Evolutionary conservation across 92 coral and sea anemone genomes (phyloP).

Genomic region (Phenganax subtilis): DNA sequence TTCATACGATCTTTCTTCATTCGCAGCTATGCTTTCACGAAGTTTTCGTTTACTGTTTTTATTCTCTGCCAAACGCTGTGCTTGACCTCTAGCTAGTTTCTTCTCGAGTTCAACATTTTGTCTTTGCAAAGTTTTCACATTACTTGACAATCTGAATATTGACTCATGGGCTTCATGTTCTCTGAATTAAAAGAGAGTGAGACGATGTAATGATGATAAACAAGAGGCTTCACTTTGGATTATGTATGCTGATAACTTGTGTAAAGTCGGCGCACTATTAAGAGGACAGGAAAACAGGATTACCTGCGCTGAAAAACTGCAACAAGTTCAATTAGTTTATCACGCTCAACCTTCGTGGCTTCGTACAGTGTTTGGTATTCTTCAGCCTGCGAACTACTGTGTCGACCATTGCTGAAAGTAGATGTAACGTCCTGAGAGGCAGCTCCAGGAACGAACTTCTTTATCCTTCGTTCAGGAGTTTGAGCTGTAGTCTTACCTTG

Average conservation of each 20-base stretch:
- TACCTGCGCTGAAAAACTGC: constrained; percentile 78
- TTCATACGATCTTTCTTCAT: constrained; percentile 37
- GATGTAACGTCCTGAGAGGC: not conserved
- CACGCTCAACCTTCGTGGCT: constrained; percentile 86
- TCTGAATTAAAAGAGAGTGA: constrained; percentile 38
- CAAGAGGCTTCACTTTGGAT: not conserved
- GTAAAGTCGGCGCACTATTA: not conserved
- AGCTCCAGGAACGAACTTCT: too few species aligned
- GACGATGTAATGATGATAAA: not conserved
- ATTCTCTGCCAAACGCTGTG: constrained; percentile 36
- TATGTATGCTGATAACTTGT: not conserved
- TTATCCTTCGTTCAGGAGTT: constrained; percentile 6
- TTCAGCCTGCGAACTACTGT: constrained; percentile 57
- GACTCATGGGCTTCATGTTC: constrained; percentile 63
- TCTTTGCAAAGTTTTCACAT: constrained; percentile 70
- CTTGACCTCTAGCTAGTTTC: constrained; percentile 64
- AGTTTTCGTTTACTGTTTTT: constrained; percentile 34
- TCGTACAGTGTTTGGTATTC: constrained; percentile 74
- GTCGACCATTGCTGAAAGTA: constrained; percentile 24
- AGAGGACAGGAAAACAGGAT: not conserved
- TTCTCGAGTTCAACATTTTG: constrained; percentile 79
- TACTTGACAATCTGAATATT: constrained; percentile 57
- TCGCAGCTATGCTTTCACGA: constrained; percentile 38
- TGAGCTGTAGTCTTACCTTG: constrained; percentile 60
- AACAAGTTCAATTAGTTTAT: constrained; percentile 75